Evolutionary conservation across 1,140 invertebrate species (phyloP), one percentile per base, ranked within the genome.

Genomic region (Drosophila auraria): DNA sequence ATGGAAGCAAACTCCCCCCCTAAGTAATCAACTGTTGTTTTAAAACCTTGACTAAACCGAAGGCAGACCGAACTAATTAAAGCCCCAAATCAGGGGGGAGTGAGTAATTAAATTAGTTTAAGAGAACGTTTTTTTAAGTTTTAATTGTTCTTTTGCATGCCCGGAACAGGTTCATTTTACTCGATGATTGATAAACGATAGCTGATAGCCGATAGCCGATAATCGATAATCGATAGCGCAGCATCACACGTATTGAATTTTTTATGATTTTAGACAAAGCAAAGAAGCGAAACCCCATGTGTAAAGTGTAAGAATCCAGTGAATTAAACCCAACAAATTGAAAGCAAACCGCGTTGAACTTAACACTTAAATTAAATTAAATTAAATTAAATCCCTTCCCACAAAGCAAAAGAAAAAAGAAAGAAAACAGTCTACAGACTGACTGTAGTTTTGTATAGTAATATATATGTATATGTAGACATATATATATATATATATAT

Each of bases 41-140:
- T 78, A 86, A 82, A 82, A 44, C 66, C 78, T 73, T 86, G 82
- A 86, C 82, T 86, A 86, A 70, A 64, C 23, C 57, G 57, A 75
- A 68, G 45, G 51, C 50, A 66, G 25, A 47, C 61, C 51, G 65
- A 75, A 50, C 60, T 33, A 33, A 33, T 33, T 33, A 83, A 74
- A 57, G 27, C 27, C 27, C 27, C 27, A 30, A 70, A 62, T 58
- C n/a, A 42, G 49, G 56, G 38, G 50, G 25, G 30, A 62, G 42
- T 25, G 33, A 40, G 36, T 49, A 20, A 23, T 60, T 51, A 27
- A 56, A 42, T 60, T 50, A 73, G 45, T 30, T 33, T 59, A 50
- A 71, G 69, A 50, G 27, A 73, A 72, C 36, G 40, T 23, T 57
- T 51, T 62, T 36, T 72, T 60, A 73, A 59, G 44, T 73, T 72